Percentiles rank a stretch among this genome's conserved stretches.
Evolutionary conservation across 2,888 invertebrate species (phyloP).

Genomic region (Dorcus hopei): DNA sequence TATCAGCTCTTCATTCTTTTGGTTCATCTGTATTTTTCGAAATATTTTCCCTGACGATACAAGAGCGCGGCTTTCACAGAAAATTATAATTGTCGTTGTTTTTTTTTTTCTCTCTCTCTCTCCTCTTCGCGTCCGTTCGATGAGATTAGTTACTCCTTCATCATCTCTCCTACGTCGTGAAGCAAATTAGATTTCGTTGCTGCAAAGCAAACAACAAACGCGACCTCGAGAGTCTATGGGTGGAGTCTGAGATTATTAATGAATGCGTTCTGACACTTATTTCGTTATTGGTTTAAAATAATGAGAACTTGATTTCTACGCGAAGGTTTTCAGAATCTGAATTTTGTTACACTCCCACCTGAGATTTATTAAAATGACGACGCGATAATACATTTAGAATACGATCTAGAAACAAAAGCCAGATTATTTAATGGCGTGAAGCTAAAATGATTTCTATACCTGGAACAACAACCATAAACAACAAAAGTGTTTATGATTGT

Average conservation of each 20-base stretch:
- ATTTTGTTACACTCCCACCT: neutral
- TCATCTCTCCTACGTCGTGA: conserved; percentile 3
- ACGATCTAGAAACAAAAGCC: too few relatives aligned
- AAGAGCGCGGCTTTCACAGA: neutral
- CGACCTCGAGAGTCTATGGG: conserved; percentile 5
- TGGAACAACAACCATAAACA: too few relatives aligned
- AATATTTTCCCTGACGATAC: neutral
- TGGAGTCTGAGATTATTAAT: conserved; percentile 11
- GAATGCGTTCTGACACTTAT: conserved; percentile 15
- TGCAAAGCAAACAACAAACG: conserved; percentile 6
- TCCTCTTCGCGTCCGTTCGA: neutral
- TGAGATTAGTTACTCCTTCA: conserved; percentile 12
- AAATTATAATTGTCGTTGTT: too few relatives aligned
- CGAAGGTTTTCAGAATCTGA: too few relatives aligned
- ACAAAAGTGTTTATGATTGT: too few relatives aligned
- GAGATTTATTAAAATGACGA: conserved; percentile 1
- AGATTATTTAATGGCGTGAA: too few relatives aligned
- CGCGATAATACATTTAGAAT: too few relatives aligned
- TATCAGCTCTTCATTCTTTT: neutral
- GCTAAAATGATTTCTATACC: too few relatives aligned
- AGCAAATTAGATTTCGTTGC: conserved; percentile 15
- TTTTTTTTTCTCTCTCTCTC: too few relatives aligned
- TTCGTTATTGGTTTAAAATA: conserved; percentile 15
- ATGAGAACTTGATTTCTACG: conserved; percentile 4
- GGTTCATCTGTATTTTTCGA: neutral